Evolutionary conservation across 2,888 invertebrate species (phyloP).

Genomic region (Andrena flavipes): DNA sequence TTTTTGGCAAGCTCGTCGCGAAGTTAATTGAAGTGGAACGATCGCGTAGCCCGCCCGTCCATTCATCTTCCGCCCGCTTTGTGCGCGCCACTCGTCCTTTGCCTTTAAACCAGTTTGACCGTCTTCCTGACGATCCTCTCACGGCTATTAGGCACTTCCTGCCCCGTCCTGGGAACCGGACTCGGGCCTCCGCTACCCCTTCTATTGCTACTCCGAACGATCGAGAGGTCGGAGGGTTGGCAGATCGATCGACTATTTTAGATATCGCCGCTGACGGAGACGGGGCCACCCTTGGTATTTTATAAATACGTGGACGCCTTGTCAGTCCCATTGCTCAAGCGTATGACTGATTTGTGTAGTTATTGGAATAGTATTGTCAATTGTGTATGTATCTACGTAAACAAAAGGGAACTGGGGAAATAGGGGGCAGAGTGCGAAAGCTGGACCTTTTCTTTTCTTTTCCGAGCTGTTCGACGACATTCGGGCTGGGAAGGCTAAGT

Average conservation of each 20-base stretch:
- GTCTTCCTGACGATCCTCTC: conserved; percentile 81
- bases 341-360: no score
- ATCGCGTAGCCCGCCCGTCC: conserved; percentile 66
- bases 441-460: conserved; percentile 16
- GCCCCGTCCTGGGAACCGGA: conserved; percentile 81
- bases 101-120: conserved; percentile 80
- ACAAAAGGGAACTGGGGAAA: not conserved
- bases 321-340: no score
- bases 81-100: conserved; percentile 63
- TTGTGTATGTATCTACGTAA: not conserved
- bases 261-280: conserved; percentile 22
- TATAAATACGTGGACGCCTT: conserved; percentile 24
- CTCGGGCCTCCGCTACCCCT: conserved; percentile 62
- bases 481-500: no score
- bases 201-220: not conserved
- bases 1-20: conserved; percentile 1
- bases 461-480: conserved; percentile 6
- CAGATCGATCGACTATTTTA: conserved; percentile 66
- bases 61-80: conserved; percentile 80
- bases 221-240: conserved; percentile 42
- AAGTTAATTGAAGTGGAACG: conserved; percentile 67
- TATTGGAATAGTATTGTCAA: not conserved
- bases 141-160: conserved; percentile 84
- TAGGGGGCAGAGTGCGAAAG: not conserved
- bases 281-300: conserved; percentile 25